These are phyloP conservation scores for Hemitrygon akajei DNA, from an alignment of 2,797 vertebrate species.

Conservation along the genomic window DNA sequence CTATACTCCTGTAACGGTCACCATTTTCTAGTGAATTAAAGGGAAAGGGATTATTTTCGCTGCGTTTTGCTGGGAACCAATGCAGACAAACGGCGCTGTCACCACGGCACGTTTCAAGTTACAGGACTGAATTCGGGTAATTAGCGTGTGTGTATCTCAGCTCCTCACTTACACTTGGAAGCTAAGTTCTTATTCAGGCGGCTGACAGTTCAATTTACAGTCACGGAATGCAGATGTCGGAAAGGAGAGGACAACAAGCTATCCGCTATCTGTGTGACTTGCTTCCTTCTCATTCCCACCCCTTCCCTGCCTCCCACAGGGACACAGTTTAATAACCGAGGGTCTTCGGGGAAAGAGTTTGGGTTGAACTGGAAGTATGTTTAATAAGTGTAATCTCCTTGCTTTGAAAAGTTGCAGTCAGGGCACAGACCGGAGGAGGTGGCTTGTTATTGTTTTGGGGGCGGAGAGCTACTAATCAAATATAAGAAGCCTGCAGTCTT, in stretches of 20 bases:
- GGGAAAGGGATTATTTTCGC: neutral
- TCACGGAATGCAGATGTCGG: neutral
- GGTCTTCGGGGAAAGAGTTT: neutral
- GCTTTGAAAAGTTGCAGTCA: neutral
- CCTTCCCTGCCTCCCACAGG: neutral
- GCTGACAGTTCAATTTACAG: neutral
- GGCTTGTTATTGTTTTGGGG: neutral
- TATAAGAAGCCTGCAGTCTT: neutral
- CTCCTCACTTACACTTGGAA: neutral
- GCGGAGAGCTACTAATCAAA: neutral
- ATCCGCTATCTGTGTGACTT: neutral
- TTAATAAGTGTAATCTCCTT: neutral
- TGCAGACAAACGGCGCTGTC: neutral
- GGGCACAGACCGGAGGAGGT: neutral
- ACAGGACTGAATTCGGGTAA: neutral
- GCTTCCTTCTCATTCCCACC: neutral
- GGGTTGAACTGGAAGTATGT: neutral
- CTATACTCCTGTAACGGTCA: neutral
- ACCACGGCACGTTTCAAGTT: neutral
- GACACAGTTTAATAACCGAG: neutral
- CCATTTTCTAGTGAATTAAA: slow-evolving; percentile 14
- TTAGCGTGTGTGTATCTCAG: neutral
- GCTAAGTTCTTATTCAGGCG: neutral
- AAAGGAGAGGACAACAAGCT: neutral
- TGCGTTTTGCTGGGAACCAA: neutral